Base-by-base conservation (phyloP, 2,113 vertebrate genomes). In the Rana temporaria region DNA sequence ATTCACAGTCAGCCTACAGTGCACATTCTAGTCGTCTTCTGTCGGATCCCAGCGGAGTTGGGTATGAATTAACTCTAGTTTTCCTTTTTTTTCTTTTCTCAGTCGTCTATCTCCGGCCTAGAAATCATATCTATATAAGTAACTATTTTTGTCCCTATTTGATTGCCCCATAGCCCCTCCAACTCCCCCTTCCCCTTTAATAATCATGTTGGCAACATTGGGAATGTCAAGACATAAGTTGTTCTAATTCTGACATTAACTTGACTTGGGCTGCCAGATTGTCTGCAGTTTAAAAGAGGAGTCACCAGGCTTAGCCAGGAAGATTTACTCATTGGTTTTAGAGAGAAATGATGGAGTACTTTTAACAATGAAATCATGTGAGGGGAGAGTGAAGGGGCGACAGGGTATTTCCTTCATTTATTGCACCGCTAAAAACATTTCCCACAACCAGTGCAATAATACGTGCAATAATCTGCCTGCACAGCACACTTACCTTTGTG, bases 231-330 rank as follows among this genome's bases (percentile, higher is more conserved):
- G 81, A 75, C 62, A 74, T 67, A 56, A 75, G 71, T 67, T 75
- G 70, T 82, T 72, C 70, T 74, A 75, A 74, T 67, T 66, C 60
- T 82, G 80, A 82, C 80, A 82, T 82, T 66, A 75, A 72, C 63
- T 83, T 83, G 81, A 75, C 72, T 82, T 75, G 72, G 81, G 63
- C 81, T 83, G 81, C 81, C 81, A 76, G 81, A 83, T 83, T 83
- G 81, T 83, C 81, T 83, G 81, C 81, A 67, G 72, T 76, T 68
- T 83, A 72, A 83, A 68, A 83, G 81, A 83, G 71, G 81, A 83
- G 81, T 83, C 81, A 75, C 71, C 32, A 60, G 72, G 81, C 81
- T 83, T 76, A 83, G 79, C 63, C 67, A 67, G 53, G 62, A 67
- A 76, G 80, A 82, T 82, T 82, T 75, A 75, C 60, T 82, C 71